Evolutionary conservation across 1,140 invertebrate species (phyloP), one percentile per base, ranked within the genome.

Genomic region (Pachyrhynchus sulphureomaculatus): DNA sequence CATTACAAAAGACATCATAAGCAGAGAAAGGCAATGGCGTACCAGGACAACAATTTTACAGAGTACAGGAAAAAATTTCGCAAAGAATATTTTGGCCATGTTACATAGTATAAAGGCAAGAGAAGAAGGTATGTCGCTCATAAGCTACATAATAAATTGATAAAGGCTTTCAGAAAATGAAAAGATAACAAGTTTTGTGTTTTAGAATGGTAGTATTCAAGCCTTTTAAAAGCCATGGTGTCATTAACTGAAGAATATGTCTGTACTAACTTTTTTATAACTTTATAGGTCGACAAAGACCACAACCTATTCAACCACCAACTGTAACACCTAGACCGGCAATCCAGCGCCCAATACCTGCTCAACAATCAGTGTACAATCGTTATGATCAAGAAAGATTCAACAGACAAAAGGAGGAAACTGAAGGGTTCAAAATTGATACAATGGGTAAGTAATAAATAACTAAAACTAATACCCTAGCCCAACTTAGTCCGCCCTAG

Each of bases 301-400:
- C 85, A 24, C 79, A 85, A 0, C 77, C 80, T 24, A 82, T 84
- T 1, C 83, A 86, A 2, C 86, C 85, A 6, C 84, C 90, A 6
- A 83, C 88, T 59, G 78, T 86, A 0, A 88, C 89, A 29, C 88
- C 89, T 1, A 78, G 84, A 39, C 83, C 87, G 18, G 84, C 88
- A 23, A 81, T 83, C 32, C 74, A 86, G 75, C 73, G 88, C 65
- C 82, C 86, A 0, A 76, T 85, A 4, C 37, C 66, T 2, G 34
- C 66, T 4, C 91, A 95, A 69, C 85, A 85, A 2, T 82, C 83
- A 21, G 86, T 86, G 1, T 99, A 99, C 77, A 98, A 95, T 85
- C 89, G 96, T 84, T 99, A 98, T 79, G 95, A 98, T 87, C 96
- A 99, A 80, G 96, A 98, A 82, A 84, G 93, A 72, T 98, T 98